Evolutionary conservation across 2,888 invertebrate genomes (phyloP).

Genomic region (Diarsia dahlii): DNA sequence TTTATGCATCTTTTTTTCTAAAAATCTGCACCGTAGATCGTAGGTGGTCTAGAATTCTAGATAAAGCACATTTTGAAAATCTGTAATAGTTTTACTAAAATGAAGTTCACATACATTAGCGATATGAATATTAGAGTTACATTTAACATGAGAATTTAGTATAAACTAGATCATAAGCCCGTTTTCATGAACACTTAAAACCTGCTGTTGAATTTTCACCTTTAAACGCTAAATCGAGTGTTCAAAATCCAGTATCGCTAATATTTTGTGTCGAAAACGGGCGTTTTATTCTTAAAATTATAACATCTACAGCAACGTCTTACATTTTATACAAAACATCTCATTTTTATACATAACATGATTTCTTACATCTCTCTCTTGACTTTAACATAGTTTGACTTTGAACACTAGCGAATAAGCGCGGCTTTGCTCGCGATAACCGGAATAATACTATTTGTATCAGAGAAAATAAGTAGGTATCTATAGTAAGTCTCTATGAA

Average conservation of each 20-base stretch:
- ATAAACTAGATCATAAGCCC: slow-evolving; percentile 18
- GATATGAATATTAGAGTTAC: slow-evolving; percentile 32
- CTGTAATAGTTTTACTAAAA: slow-evolving; percentile 7
- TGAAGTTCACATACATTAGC: slow-evolving; percentile 6
- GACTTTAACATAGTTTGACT: slow-evolving; percentile 33
- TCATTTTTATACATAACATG: slow-evolving; percentile 58
- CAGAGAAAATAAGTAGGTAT: background rate
- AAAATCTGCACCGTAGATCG: background rate
- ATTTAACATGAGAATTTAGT: slow-evolving; percentile 32
- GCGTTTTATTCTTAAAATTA: slow-evolving; percentile 24
- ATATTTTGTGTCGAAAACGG: background rate
- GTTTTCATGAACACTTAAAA: background rate
- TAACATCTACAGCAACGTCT: slow-evolving; percentile 65
- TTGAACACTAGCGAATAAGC: slow-evolving; percentile 53
- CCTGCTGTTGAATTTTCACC: background rate
- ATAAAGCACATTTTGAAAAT: background rate
- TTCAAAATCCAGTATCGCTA: background rate
- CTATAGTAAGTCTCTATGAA: background rate
- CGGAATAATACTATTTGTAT: slow-evolving; percentile 1
- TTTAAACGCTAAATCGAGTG: background rate
- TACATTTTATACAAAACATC: slow-evolving; percentile 68
- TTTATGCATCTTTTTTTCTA: background rate
- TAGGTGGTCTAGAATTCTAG: background rate
- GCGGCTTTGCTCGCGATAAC: slow-evolving; percentile 44
- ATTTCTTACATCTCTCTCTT: slow-evolving; percentile 59